Conservation (phyloP, 2,797 vertebrate species). For the Mallotus villosus region DNA sequence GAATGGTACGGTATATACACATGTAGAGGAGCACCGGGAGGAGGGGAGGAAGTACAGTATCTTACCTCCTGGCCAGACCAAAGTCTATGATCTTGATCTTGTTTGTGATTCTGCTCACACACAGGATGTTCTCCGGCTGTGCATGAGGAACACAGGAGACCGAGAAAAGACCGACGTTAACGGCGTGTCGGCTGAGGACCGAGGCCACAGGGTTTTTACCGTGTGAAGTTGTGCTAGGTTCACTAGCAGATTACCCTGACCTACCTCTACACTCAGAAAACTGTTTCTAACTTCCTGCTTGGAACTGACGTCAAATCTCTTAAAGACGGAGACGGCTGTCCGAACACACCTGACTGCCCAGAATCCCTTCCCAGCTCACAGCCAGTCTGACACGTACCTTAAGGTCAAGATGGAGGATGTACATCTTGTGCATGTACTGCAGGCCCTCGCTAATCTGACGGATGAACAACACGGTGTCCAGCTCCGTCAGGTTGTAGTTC, state of each 20-base stretch:
- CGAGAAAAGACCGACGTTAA: neutral
- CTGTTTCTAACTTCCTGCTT: too few species aligned
- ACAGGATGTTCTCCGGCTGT: slow-evolving; percentile 98
- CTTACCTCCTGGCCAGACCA: slow-evolving; percentile 69
- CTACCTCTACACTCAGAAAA: too few species aligned
- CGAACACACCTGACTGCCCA: too few species aligned
- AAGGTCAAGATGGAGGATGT: slow-evolving; percentile 94
- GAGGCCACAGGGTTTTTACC: too few species aligned
- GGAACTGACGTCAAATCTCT: neutral
- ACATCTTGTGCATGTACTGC: slow-evolving; percentile 96
- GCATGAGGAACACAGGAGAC: slow-evolving; percentile 35
- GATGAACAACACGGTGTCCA: slow-evolving; percentile 89
- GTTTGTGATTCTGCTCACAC: slow-evolving; percentile 89
- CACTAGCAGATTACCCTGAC: too few species aligned
- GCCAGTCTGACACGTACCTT: slow-evolving; percentile 79
- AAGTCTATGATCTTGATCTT: slow-evolving; percentile 99
- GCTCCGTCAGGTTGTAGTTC: slow-evolving; percentile 81
- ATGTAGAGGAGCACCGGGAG: neutral
- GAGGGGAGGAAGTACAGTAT: neutral
- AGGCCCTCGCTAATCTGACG: slow-evolving; percentile 93
- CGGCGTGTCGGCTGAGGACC: too few species aligned
- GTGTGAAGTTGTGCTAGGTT: too few species aligned
- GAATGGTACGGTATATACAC: neutral
- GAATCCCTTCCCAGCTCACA: too few species aligned
- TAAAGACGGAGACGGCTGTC: too few species aligned